A percentile compares a stretch with the other conserved stretches of the same genome.
Evolutionary conservation across 2,113 vertebrate genomes (phyloP).

Genomic region (Ginglymostoma cirratum): DNA sequence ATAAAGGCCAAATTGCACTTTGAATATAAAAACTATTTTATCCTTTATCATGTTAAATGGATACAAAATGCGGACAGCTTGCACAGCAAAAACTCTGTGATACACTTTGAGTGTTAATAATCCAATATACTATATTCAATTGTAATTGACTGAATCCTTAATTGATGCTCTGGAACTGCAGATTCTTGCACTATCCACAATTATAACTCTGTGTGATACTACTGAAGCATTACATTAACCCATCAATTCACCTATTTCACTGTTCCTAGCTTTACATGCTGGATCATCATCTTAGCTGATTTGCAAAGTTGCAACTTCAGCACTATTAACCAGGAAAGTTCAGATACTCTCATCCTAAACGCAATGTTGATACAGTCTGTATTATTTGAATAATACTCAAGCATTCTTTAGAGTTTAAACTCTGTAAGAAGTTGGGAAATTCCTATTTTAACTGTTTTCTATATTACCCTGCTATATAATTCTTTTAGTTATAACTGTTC

Average conservation of each 20-base stretch:
- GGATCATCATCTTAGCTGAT: background rate
- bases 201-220: background rate
- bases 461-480: background rate
- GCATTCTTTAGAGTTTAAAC: background rate
- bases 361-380: background rate
- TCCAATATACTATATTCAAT: background rate
- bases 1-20: background rate
- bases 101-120: constrained; percentile 17
- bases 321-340: background rate
- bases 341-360: background rate
- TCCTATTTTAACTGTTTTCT: background rate
- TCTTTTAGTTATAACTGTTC: background rate
- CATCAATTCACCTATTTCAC: background rate
- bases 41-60: background rate
- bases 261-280: background rate
- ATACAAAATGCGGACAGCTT: background rate
- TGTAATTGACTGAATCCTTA: background rate
- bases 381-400: background rate
- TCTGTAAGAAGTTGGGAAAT: background rate
- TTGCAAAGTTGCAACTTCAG: background rate
- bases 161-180: constrained; percentile 29
- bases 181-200: background rate
- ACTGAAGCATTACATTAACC: constrained; percentile 5
- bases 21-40: background rate
- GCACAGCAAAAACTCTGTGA: background rate